Evolutionary conservation across 2,113 vertebrate genomes (phyloP), one percentile per base, ranked within the genome.

Genomic region (Urocynchramus pylzowi): DNA sequence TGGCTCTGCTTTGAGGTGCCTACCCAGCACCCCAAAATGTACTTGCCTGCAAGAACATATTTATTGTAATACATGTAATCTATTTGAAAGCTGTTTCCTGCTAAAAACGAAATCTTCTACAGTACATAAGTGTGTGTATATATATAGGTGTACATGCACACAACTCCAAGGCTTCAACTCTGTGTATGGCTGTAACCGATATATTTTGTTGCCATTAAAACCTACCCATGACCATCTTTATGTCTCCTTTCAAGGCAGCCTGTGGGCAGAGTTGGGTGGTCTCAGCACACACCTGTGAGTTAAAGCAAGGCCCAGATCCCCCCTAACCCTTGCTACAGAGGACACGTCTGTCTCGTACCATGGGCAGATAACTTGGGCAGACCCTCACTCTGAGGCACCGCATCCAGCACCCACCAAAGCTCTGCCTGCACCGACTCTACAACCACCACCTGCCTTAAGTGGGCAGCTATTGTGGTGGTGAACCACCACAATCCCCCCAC

Each of bases 291-390:
- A 69, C 54, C 64, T 61, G 4, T 9, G 61, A 35, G 37, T 24
- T 9, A 30, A 41, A 53, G 23, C 33, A 45, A 61, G 24, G n/a
- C 33, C 35, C 41, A 54, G 63, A 41, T 20, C 7, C 9, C 31
- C 4, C n/a, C 27, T 2, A 24, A 15, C 61, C 47, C 65, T 35
- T 7, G 8, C 53, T 23, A 16, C 14, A 27, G 39, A 18, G n/a
- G 22, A 61, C 2, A 10, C 1, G 0, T 23, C 20, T 30, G 1
- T 27, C 24, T n/a, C 5, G 0, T 4, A 30, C 61, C 53, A 10
- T 0, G 19, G 56, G n/a, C n/a, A n/a, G n/a, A 30, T 16, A 44
- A 6, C n/a, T 24, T 1, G 24, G 21, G 33, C 64, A 70, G 50
- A 41, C 4, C 39, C 33, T n/a, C 8, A 2, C 69, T 6, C 60